Conservation (phyloP, 2,113 vertebrate genomes). For the Mormyrus lacerda region DNA sequence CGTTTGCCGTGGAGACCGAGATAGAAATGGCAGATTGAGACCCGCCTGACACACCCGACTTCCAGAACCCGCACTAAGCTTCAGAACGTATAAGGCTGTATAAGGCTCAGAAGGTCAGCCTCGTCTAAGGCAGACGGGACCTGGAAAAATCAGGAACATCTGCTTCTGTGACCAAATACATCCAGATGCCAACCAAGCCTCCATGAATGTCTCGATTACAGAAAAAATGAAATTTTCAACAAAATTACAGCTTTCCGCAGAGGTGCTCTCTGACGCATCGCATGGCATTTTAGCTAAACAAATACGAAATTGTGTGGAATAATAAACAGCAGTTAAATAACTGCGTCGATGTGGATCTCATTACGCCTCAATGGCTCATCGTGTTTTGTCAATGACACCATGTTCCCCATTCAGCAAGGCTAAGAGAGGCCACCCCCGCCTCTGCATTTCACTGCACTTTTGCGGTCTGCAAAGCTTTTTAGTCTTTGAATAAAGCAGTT, state of each 20-base stretch:
- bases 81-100: neutral
- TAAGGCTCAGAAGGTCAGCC: neutral
- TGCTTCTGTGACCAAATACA: neutral
- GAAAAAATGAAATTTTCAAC: neutral
- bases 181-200: neutral
- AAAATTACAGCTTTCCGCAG: neutral
- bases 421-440: neutral
- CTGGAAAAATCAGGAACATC: neutral
- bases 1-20: neutral
- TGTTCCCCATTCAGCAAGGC: slow-evolving; percentile 7
- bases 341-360: neutral
- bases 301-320: slow-evolving; percentile 8
- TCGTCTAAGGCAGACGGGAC: neutral
- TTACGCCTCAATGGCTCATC: neutral
- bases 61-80: neutral
- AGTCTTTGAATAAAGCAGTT: slow-evolving; percentile 14
- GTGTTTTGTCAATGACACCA: slow-evolving; percentile 10
- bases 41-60: neutral
- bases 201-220: neutral
- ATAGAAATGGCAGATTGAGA: neutral
- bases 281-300: neutral
- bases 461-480: neutral
- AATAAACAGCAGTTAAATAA: neutral
- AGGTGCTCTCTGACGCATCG: neutral
- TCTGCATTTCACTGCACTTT: neutral